phyloP scores from a whole-genome alignment of 2,888 invertebrate species.

The Heliconius erato region DNA sequence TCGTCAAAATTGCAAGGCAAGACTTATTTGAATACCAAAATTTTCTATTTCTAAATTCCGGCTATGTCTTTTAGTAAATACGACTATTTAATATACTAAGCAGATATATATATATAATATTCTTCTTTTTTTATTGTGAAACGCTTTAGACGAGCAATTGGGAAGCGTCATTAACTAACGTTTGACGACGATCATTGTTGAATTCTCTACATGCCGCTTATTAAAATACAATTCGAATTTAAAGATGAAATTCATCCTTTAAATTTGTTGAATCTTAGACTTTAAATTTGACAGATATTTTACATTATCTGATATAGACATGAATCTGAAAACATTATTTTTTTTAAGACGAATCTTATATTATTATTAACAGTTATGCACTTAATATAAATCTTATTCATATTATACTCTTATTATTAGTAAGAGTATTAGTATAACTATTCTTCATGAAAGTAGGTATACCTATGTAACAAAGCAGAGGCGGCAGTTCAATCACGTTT shows the following conservation, averaged over 20 bases:
- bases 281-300: too few relatives aligned
- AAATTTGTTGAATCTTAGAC: too few relatives aligned
- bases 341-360: not conserved
- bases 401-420: too few relatives aligned
- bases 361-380: not conserved
- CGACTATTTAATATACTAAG: not conserved
- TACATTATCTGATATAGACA: too few relatives aligned
- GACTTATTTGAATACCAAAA: not conserved
- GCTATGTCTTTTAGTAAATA: not conserved
- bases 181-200: too few relatives aligned
- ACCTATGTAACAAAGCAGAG: constrained; percentile 3
- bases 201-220: too few relatives aligned
- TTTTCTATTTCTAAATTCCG: not conserved
- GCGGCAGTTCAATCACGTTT: constrained; percentile 19
- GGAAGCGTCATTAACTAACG: not conserved
- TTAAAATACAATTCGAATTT: too few relatives aligned
- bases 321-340: too few relatives aligned
- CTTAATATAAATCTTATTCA: not conserved
- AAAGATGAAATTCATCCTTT: too few relatives aligned
- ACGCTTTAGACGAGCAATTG: not conserved
- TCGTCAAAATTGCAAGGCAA: not conserved
- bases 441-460: not conserved
- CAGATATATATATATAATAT: not conserved
- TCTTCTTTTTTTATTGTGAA: not conserved
- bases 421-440: not conserved